Evolutionary conservation across 1,140 invertebrate genomes (phyloP).

Genomic region (Belonocnema kinseyi): DNA sequence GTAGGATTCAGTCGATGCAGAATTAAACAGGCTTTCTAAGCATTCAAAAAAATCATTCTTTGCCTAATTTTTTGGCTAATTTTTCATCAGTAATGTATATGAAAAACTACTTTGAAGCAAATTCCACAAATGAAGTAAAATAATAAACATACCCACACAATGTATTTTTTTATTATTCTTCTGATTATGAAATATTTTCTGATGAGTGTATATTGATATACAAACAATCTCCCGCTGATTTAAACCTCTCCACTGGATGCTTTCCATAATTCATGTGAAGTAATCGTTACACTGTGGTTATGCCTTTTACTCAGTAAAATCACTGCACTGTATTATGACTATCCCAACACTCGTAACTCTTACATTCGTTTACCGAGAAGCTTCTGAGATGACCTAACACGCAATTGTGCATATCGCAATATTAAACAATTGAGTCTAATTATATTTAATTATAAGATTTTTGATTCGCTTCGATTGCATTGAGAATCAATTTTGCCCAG

Average conservation of each 20-base stretch:
- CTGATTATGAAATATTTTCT: no score
- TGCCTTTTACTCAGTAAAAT: slow-evolving; percentile 16
- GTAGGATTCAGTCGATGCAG: no score
- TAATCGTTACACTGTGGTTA: slow-evolving; percentile 22
- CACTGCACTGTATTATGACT: slow-evolving; percentile 26
- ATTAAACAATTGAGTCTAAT: background rate
- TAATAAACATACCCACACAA: no score
- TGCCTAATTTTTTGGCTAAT: no score
- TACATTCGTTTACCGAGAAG: background rate
- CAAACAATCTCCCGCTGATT: slow-evolving; percentile 1
- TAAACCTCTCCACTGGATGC: background rate
- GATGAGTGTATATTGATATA: slow-evolving; percentile 3
- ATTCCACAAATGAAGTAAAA: no score
- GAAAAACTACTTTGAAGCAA: no score
- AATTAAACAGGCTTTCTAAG: no score
- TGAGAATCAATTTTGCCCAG: background rate
- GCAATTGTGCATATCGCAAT: slow-evolving; percentile 20
- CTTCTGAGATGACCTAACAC: slow-evolving; percentile 20
- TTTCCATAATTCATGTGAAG: slow-evolving; percentile 22
- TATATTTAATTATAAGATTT: background rate
- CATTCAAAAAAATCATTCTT: no score
- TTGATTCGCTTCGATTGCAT: slow-evolving; percentile 2
- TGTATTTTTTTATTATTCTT: no score
- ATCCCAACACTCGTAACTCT: background rate
- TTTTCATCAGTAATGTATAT: no score